Conservation (phyloP, 2,797 vertebrate genomes). For the Ammospiza maritima region DNA sequence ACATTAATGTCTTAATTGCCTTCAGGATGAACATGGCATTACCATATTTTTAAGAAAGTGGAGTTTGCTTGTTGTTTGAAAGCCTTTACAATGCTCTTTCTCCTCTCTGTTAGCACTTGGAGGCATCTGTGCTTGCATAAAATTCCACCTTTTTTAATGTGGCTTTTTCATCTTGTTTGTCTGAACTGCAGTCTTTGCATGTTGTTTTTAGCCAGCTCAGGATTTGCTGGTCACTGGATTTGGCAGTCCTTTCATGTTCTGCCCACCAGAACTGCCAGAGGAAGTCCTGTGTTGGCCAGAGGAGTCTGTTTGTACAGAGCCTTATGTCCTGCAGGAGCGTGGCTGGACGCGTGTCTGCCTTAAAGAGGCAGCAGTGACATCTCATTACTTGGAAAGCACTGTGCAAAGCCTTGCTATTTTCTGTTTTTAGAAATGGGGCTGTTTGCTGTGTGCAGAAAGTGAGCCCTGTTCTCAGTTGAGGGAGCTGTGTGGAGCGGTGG, state of each 20-base stretch:
- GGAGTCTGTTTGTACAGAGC: conserved; percentile 73
- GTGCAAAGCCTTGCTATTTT: background rate
- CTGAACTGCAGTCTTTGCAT: conserved; percentile 70
- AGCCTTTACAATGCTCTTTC: background rate
- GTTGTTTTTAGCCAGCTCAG: conserved; percentile 81
- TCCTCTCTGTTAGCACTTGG: conserved; percentile 31
- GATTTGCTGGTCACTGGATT: conserved; percentile 76
- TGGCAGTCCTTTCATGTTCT: conserved; percentile 70
- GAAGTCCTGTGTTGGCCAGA: conserved; percentile 78
- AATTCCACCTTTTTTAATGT: conserved; percentile 73
- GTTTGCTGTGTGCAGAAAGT: background rate
- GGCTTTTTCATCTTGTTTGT: conserved; percentile 78
- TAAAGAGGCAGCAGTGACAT: conserved; percentile 68
- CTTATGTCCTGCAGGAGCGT: conserved; percentile 65
- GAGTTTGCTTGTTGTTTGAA: background rate
- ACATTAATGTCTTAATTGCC: conserved; percentile 23
- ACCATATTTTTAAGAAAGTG: background rate
- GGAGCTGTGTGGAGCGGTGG: background rate
- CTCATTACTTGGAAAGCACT: background rate
- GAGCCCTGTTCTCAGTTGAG: background rate
- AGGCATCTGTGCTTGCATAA: conserved; percentile 63
- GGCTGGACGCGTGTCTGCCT: conserved; percentile 44
- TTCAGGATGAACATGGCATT: background rate
- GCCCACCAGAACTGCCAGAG: conserved; percentile 75
- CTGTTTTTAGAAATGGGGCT: background rate